Percentiles rank a stretch among this genome's conserved stretches.
Evolutionary conservation across 2,888 invertebrate genomes (phyloP).

Genomic region (Coelinius sp.): DNA sequence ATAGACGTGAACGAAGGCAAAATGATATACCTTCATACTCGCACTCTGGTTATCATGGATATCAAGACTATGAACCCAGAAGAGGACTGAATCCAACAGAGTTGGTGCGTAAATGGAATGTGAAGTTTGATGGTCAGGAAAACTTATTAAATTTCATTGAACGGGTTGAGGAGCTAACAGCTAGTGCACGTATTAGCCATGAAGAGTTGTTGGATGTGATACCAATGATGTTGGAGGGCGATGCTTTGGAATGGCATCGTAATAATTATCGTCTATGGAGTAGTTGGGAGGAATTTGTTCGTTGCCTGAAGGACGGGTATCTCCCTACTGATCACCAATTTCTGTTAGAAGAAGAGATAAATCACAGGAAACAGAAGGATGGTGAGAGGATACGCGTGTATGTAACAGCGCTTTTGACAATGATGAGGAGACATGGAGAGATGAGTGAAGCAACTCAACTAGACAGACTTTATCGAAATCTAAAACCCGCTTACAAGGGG

Average conservation of each 20-base stretch:
- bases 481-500: not conserved
- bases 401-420: not conserved
- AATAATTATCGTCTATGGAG: not conserved
- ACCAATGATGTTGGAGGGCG: not conserved
- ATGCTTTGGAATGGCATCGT: not conserved
- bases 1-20: too few relatives aligned
- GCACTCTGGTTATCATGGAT: too few relatives aligned
- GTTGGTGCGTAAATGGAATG: not conserved
- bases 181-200: not conserved
- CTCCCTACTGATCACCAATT: not conserved
- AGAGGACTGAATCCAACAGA: not conserved
- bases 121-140: not conserved
- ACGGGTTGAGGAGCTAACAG: not conserved
- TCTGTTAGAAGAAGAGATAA: conserved; percentile 1
- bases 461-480: not conserved
- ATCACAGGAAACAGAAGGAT: not conserved
- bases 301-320: not conserved
- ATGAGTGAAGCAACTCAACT: not conserved
- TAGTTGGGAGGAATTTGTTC: not conserved
- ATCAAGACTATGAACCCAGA: too few relatives aligned
- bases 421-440: not conserved
- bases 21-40: too few relatives aligned
- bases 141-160: not conserved
- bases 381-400: conserved; percentile 4
- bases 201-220: not conserved